A percentile compares a stretch with the other conserved stretches of the same genome.
Evolutionary conservation across 1,140 invertebrate species (phyloP).

Genomic region (Contarinia nasturtii): DNA sequence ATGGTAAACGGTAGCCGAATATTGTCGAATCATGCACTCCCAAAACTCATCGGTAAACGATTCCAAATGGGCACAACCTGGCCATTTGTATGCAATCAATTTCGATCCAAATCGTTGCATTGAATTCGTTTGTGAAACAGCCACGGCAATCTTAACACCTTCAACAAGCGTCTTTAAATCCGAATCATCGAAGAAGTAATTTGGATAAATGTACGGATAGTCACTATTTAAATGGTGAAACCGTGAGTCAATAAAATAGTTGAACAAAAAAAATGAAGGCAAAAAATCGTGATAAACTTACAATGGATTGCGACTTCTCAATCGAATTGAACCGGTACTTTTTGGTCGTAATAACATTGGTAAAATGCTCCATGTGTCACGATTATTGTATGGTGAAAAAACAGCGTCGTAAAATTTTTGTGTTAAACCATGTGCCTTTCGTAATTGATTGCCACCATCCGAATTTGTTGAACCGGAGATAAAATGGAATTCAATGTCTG

Average conservation of each 20-base stretch:
- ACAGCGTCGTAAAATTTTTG: conserved; percentile 52
- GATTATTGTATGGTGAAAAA: conserved; percentile 52
- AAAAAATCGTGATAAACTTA: too few relatives aligned
- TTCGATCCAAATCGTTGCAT: conserved; percentile 49
- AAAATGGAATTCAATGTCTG: conserved; percentile 85
- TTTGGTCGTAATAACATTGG: conserved; percentile 66
- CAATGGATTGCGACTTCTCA: conserved; percentile 69
- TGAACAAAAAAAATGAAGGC: too few relatives aligned
- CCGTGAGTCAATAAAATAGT: too few relatives aligned
- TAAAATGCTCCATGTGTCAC: conserved; percentile 68
- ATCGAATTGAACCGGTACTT: conserved; percentile 57
- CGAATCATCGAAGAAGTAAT: conserved; percentile 63
- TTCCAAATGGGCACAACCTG: conserved; percentile 43
- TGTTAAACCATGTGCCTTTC: conserved; percentile 60
- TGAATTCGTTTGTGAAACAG: conserved; percentile 48
- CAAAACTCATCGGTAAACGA: conserved; percentile 54
- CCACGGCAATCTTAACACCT: conserved; percentile 60
- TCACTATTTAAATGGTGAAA: too few relatives aligned
- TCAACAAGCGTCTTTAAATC: conserved; percentile 67
- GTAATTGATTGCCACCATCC: conserved; percentile 63
- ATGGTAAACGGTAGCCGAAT: conserved; percentile 69
- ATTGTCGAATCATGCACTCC: conserved; percentile 66
- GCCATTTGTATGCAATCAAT: conserved; percentile 44
- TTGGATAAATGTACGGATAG: conserved; percentile 82
- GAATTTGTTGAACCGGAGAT: conserved; percentile 78